These are phyloP conservation scores for Nothocercus julius DNA, from an alignment of 2,113 vertebrate species.

Conservation along the genomic window DNA sequence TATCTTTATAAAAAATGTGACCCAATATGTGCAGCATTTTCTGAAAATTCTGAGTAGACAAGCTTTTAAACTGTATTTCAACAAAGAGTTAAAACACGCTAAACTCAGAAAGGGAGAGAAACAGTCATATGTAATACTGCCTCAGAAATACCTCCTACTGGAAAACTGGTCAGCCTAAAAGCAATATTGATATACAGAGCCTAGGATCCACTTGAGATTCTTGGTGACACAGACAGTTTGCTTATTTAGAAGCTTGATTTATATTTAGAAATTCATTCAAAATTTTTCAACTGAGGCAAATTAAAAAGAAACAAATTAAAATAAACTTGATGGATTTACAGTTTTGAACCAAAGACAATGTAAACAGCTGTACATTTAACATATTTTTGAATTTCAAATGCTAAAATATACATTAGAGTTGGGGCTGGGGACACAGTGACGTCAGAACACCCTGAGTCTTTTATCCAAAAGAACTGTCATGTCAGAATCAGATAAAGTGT, in stretches of 20 bases:
- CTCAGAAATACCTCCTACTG: neutral
- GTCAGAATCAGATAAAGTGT: neutral
- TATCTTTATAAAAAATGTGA: neutral
- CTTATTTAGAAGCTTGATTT: neutral
- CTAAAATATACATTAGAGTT: neutral
- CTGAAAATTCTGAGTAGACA: neutral
- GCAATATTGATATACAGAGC: neutral
- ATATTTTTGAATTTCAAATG: neutral
- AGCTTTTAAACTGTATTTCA: neutral
- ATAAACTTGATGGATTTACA: neutral
- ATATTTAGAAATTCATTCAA: neutral
- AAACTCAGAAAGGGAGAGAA: neutral
- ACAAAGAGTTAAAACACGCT: neutral
- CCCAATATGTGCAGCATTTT: neutral
- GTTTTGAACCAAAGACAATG: neutral
- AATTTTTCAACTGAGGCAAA: neutral
- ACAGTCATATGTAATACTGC: neutral
- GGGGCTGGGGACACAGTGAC: neutral
- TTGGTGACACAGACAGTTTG: accelerated
- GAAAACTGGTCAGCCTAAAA: neutral
- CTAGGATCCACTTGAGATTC: neutral
- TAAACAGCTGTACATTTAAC: neutral
- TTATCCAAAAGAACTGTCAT: neutral
- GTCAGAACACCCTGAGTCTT: neutral
- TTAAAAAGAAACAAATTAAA: neutral